Percentiles rank a stretch among this genome's conserved stretches.
Conservation (phyloP, 2,888 invertebrate species). For the Drosophila ustulata region DNA sequence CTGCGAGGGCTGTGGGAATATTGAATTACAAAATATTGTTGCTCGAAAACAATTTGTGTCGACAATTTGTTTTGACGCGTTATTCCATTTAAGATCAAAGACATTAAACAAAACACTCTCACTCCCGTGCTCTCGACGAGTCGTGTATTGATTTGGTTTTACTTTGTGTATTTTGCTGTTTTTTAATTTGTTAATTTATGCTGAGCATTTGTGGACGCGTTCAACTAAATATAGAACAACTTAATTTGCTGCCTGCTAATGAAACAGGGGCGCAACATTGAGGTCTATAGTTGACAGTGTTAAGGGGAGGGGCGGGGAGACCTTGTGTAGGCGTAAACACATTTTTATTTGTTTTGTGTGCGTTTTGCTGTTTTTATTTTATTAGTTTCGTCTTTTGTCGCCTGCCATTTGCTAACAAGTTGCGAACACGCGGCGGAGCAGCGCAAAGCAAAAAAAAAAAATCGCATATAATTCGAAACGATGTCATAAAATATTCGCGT, state of each 20-base stretch:
- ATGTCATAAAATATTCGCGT: constrained; percentile 80
- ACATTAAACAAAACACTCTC: constrained; percentile 35
- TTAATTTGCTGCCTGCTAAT: constrained; percentile 80
- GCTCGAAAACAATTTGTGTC: constrained; percentile 39
- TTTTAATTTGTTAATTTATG: constrained; percentile 75
- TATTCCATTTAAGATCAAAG: constrained; percentile 72
- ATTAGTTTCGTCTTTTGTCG: constrained; percentile 66
- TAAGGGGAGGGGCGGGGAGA: background rate
- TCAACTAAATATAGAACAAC: constrained; percentile 72
- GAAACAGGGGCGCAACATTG: constrained; percentile 39
- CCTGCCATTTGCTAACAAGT: constrained; percentile 72
- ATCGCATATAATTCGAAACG: constrained; percentile 73
- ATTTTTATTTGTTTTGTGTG: constrained; percentile 72
- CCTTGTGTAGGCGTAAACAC: constrained; percentile 69
- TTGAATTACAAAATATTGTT: constrained; percentile 67
- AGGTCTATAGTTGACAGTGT: background rate
- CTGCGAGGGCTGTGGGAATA: constrained; percentile 33
- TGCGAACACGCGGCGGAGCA: constrained; percentile 55
- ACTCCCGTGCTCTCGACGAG: constrained; percentile 2
- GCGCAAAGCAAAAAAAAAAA: constrained; percentile 38
- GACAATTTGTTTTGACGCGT: constrained; percentile 73
- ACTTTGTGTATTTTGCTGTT: constrained; percentile 12
- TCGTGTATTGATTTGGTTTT: constrained; percentile 24
- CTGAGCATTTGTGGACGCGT: constrained; percentile 29
- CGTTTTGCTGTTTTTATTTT: constrained; percentile 55